Conservation (phyloP, 2,113 vertebrate genomes). For the Triplophysa dalaica region DNA sequence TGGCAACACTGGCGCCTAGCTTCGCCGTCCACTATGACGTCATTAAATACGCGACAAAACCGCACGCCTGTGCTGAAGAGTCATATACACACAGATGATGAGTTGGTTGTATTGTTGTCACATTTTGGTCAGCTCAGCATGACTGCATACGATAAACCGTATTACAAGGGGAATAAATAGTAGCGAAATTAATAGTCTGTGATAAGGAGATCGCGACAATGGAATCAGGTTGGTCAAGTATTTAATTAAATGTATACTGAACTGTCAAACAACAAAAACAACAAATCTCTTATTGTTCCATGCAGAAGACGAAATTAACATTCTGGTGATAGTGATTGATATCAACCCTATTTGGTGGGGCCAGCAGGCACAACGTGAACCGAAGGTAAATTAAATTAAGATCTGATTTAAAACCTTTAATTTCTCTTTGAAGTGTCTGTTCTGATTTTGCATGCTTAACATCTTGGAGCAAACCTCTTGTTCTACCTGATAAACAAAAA, state of each 20-base stretch:
- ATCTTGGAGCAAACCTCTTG: too few relatives aligned
- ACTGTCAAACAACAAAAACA: too few relatives aligned
- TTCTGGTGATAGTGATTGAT: constrained; percentile 89
- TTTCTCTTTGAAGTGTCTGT: too few relatives aligned
- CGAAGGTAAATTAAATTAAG: constrained; percentile 73
- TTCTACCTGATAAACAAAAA: too few relatives aligned
- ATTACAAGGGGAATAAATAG: background rate
- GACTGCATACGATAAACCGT: background rate
- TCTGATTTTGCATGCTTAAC: too few relatives aligned
- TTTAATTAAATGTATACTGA: background rate
- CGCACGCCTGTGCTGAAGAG: background rate
- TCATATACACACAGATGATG: background rate
- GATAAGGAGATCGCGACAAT: constrained; percentile 8
- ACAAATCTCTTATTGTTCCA: background rate
- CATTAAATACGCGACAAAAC: background rate
- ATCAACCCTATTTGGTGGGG: constrained; percentile 98
- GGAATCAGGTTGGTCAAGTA: constrained; percentile 48
- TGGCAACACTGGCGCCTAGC: background rate
- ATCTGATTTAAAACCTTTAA: background rate
- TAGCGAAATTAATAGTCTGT: background rate
- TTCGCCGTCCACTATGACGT: background rate
- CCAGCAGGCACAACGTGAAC: constrained; percentile 82
- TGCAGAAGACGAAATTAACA: constrained; percentile 87
- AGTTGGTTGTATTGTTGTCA: background rate
- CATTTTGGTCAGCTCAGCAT: background rate